Evolutionary conservation across 2,797 vertebrate genomes (phyloP).

Genomic region (Hoplostethus atlanticus): DNA sequence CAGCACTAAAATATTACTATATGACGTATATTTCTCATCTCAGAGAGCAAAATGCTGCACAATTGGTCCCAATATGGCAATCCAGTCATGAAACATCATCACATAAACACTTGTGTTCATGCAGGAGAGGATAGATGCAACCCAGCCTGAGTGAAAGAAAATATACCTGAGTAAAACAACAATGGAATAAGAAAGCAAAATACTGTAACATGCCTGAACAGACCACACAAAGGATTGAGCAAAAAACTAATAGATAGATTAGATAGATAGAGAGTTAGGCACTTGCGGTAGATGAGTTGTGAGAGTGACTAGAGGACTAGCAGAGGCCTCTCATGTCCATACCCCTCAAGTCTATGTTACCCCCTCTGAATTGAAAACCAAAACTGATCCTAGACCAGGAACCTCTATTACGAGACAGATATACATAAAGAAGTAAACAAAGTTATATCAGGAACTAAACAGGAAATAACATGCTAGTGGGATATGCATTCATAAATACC

Average conservation of each 20-base stretch:
- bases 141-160: constrained; percentile 68
- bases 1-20: constrained; percentile 68
- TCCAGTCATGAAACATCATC: constrained; percentile 48
- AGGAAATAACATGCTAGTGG: constrained; percentile 53
- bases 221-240: constrained; percentile 7
- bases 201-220: constrained; percentile 23
- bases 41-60: constrained; percentile 59
- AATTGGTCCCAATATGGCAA: constrained; percentile 53
- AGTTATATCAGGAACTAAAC: constrained; percentile 29
- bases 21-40: constrained; percentile 60
- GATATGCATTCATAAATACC: constrained; percentile 56
- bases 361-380: neutral
- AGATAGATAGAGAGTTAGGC: constrained; percentile 71
- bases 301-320: constrained; percentile 37
- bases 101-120: constrained; percentile 65
- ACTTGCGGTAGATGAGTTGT: constrained; percentile 84
- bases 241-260: neutral
- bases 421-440: constrained; percentile 18
- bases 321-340: constrained; percentile 35
- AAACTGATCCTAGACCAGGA: constrained; percentile 9
- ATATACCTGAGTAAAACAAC: constrained; percentile 83
- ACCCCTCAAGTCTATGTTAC: neutral
- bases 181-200: constrained; percentile 30
- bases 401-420: neutral
- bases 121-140: constrained; percentile 63